A percentile compares a stretch with the other conserved stretches of the same genome.
Evolutionary conservation across 2,888 invertebrate species (phyloP).

Genomic region (Hirtodrosophila histrioides): DNA sequence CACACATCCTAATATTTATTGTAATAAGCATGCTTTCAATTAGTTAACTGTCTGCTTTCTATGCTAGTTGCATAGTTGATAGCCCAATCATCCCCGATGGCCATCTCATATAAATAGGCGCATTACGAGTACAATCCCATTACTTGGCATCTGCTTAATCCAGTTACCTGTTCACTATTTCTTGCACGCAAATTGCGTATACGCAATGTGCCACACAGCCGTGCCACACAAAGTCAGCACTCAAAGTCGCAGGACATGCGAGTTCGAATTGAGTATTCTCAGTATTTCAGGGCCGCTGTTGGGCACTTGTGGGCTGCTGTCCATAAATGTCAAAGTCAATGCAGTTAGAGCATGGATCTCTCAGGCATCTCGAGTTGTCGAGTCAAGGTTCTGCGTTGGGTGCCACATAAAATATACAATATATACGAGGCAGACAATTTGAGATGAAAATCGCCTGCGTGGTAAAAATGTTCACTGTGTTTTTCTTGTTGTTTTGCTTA

Average conservation of each 20-base stretch:
- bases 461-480: slow-evolving; percentile 8
- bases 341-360: slow-evolving; percentile 59
- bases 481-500: too few species aligned
- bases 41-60: not conserved
- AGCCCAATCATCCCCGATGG: slow-evolving; percentile 1
- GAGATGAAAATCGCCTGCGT: slow-evolving; percentile 45
- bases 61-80: slow-evolving; percentile 17
- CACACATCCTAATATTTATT: too few species aligned
- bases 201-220: slow-evolving; percentile 33
- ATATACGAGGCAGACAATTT: slow-evolving; percentile 31
- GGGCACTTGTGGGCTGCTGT: slow-evolving; percentile 10
- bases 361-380: slow-evolving; percentile 30
- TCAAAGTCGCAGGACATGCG: slow-evolving; percentile 11
- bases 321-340: slow-evolving; percentile 78
- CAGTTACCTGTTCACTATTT: slow-evolving; percentile 36
- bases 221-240: slow-evolving; percentile 5
- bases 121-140: slow-evolving; percentile 18
- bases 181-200: slow-evolving; percentile 50
- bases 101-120: slow-evolving; percentile 21
- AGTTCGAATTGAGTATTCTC: slow-evolving; percentile 37
- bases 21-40: too few species aligned
- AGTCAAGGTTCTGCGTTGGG: slow-evolving; percentile 51
- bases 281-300: slow-evolving; percentile 36
- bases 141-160: slow-evolving; percentile 26
- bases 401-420: slow-evolving; percentile 44